Base-by-base conservation (phyloP, 2,888 invertebrate species). In the Anticlea derivata region DNA sequence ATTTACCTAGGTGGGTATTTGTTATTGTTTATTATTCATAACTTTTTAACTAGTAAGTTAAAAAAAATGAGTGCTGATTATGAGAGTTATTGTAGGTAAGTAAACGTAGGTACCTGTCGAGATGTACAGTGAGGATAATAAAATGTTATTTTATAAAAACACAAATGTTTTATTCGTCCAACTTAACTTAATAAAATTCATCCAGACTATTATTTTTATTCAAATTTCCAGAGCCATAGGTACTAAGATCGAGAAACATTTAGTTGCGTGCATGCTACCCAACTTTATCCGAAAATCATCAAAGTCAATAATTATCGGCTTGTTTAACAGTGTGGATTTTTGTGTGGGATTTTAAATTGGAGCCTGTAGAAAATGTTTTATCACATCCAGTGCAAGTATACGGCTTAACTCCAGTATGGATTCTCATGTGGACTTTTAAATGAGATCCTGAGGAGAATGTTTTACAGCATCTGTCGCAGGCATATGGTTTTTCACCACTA, bases 381-480 rank as follows among this genome's bases (percentile, higher is more conserved):
- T 44, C 34, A 22, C 44, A 44, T 20, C 11, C 20, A 6, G n/a
- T 27, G 12, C 44, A 44, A 6, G 27, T 12, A 35, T 35, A 44
- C 29, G 27, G 37, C 30, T 38, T 38, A 1, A 17, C 6, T 31
- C 31, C 31, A 20, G 38, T 23, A 11, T 46, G 46, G n/a, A 26
- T 26, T 11, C 24, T 10, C 31, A 46, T 20, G 7, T 46, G 46
- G 1, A 38, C 31, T 38, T 38, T 46, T 7, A 46, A 38, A 26
- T 46, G 24, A 8, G 37, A 45, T 17, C 31, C 38, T 4, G 38
- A 31, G 10, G 30, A 31, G 11, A 46, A 46, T 31, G 38, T 31
- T 31, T 38, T 46, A 30, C 24, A 38, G 31, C 46, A 46, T n/a
- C 23, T 30, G 6, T 38, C 39, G 10, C 47, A 47, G 2, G 39